phyloP scores from a whole-genome alignment of 2,888 invertebrate species.

The Mythimna impura region DNA sequence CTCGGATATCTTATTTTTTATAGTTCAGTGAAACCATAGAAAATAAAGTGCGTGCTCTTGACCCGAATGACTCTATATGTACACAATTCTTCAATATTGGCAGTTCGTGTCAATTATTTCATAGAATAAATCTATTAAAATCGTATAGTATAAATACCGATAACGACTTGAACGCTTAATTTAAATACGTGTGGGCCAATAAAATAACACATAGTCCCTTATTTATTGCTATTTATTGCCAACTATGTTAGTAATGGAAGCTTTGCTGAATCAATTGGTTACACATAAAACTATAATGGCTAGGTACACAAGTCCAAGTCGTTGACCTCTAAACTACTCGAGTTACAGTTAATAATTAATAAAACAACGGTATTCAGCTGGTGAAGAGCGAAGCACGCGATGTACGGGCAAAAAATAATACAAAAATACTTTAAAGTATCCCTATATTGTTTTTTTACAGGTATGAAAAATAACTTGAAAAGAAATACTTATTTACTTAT shows the following conservation, averaged over 20 bases:
- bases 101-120: conserved; percentile 46
- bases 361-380: conserved; percentile 82
- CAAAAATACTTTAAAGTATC: conserved; percentile 51
- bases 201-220: conserved; percentile 52
- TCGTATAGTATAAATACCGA: conserved; percentile 12
- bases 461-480: neutral
- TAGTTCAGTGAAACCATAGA: no score
- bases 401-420: conserved; percentile 54
- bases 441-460: conserved; percentile 20
- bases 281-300: conserved; percentile 76
- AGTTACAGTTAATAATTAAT: conserved; percentile 85
- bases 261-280: conserved; percentile 69
- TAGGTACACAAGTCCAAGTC: conserved; percentile 73
- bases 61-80: no score
- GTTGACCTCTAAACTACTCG: conserved; percentile 80
- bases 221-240: conserved; percentile 41
- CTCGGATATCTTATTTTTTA: no score
- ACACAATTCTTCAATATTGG: conserved; percentile 45
- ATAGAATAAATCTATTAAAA: conserved; percentile 44
- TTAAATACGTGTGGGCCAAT: conserved; percentile 31
- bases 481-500: neutral
- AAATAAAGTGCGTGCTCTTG: no score
- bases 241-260: conserved; percentile 55
- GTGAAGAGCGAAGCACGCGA: conserved; percentile 71
- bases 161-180: conserved; percentile 44